phyloP scores from a whole-genome alignment of 1,140 invertebrate species.

The Drosophila ironensis region DNA sequence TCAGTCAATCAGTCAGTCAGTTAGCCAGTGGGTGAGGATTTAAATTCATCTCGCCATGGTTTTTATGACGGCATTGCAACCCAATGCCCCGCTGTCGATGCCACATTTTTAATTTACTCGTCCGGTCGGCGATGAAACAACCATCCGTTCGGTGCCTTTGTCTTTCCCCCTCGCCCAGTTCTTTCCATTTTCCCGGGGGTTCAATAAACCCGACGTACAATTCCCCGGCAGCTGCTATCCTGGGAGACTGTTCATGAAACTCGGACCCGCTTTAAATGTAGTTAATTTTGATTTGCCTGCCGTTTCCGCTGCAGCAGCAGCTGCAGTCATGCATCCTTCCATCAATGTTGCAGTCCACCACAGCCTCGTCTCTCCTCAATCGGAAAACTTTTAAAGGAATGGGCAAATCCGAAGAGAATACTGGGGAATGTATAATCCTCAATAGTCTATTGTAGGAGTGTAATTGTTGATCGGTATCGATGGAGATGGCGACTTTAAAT shows the following conservation, averaged over 20 bases:
- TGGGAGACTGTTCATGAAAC: conserved; percentile 8
- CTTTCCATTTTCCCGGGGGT: conserved; percentile 25
- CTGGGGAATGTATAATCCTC: neutral
- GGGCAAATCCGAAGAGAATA: neutral
- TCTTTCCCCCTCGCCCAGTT: neutral
- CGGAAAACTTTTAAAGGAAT: conserved; percentile 9
- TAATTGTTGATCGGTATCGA: neutral
- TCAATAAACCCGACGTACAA: conserved; percentile 67
- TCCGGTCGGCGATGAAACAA: conserved; percentile 15
- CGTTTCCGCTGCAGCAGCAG: conserved; percentile 3
- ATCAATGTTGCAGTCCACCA: conserved; percentile 7
- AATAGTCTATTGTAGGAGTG: neutral
- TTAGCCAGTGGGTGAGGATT: conserved; percentile 5
- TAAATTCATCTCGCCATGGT: conserved; percentile 41
- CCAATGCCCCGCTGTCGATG: conserved; percentile 25
- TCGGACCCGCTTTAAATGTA: conserved; percentile 56
- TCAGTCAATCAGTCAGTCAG: conserved; percentile 1
- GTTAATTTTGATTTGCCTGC: conserved; percentile 69
- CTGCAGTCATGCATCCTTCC: neutral
- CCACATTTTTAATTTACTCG: conserved; percentile 75
- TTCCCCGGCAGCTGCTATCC: conserved; percentile 29
- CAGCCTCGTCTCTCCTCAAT: neutral
- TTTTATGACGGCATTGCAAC: conserved; percentile 63
- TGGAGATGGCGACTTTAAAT: too few species aligned
- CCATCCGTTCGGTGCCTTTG: conserved; percentile 16